Percentiles rank a stretch among this genome's conserved stretches.
These are phyloP conservation scores for Bovichtus diacanthus DNA, from an alignment of 2,797 vertebrate genomes.

Conservation along the genomic window DNA sequence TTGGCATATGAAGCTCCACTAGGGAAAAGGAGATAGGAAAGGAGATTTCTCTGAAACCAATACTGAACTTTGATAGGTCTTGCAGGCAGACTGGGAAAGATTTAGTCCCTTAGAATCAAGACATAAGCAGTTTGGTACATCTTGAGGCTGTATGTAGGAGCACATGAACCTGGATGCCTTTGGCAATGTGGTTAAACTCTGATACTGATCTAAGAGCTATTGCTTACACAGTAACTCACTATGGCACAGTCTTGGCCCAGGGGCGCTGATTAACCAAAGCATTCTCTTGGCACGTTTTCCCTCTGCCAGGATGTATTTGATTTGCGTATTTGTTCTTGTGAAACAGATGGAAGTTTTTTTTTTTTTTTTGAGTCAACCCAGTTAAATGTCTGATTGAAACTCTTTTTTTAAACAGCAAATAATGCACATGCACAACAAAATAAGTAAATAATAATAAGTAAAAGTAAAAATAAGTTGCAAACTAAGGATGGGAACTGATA, in stretches of 20 bases:
- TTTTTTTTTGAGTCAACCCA: background rate
- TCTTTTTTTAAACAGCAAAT: constrained; percentile 3
- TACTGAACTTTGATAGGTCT: constrained; percentile 43
- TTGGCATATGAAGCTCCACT: constrained; percentile 44
- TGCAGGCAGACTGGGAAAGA: constrained; percentile 23
- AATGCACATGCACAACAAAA: background rate
- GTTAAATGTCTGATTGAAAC: background rate
- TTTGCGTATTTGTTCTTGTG: constrained; percentile 24
- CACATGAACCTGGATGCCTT: constrained; percentile 14
- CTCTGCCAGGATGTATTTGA: constrained; percentile 30
- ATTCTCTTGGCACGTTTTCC: constrained; percentile 21
- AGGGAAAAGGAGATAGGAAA: constrained; percentile 43
- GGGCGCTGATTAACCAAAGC: constrained; percentile 10
- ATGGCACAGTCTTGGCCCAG: constrained; percentile 35
- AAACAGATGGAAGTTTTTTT: constrained; percentile 4
- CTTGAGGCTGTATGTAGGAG: constrained; percentile 18
- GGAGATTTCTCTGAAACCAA: constrained; percentile 46
- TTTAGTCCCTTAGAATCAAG: constrained; percentile 16
- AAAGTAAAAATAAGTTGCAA: background rate
- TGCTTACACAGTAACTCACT: constrained; percentile 45
- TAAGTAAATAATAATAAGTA: background rate
- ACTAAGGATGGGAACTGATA: background rate
- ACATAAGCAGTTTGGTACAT: constrained; percentile 7
- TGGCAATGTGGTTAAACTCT: constrained; percentile 27
- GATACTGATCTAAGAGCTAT: constrained; percentile 47